Base-by-base conservation (phyloP, 2,888 invertebrate species). In the Saturnia pavonia region DNA sequence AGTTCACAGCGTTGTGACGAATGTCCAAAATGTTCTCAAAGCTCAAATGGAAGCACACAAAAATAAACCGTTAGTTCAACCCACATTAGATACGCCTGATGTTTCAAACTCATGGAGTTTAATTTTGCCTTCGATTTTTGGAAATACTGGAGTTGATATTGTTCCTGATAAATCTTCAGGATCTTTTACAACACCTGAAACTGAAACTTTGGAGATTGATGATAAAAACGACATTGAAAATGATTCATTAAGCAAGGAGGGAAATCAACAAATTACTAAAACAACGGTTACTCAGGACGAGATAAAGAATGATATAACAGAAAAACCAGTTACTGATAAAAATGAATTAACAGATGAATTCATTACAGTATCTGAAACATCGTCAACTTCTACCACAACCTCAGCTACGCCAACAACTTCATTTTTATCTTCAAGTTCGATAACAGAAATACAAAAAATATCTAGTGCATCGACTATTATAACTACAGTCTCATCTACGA, bases 21-120 rank as follows among this genome's bases (percentile, higher is more conserved):
- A 96, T 80, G 97, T 98, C 0, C 97, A 98, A 85, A 97, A 95
- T 85, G 97, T 98, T 19, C 90, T 98, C 0, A 97, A 97, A 87
- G 96, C 96, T 70, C 97, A 97, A 90, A 95, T 97, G 88, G 96
- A 96, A 92, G 81, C 94, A 87, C 83, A 96, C 91, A 90, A 95
- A 93, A 95, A 85, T 83, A 90, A 82, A 80, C 90, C 84, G 74
- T 85, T 82, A 72, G 76, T 87, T 48, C 91, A 90, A 75, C 94
- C 94, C 2, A 90, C 95, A 7, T 89, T 96, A 70, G 96, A 96
- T 77, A 96, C 96, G 0, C 96, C 96, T 1, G 96, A 96, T 82
- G 96, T 96, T 0, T 96, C 96, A 0, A 96, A 96, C 68, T 95
- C 96, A 0, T 97, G 97, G 97, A 97, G 96, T 75, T 95, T 96